phyloP scores from a whole-genome alignment of 2,797 vertebrate genomes.

The Pseudochirops cupreus region DNA sequence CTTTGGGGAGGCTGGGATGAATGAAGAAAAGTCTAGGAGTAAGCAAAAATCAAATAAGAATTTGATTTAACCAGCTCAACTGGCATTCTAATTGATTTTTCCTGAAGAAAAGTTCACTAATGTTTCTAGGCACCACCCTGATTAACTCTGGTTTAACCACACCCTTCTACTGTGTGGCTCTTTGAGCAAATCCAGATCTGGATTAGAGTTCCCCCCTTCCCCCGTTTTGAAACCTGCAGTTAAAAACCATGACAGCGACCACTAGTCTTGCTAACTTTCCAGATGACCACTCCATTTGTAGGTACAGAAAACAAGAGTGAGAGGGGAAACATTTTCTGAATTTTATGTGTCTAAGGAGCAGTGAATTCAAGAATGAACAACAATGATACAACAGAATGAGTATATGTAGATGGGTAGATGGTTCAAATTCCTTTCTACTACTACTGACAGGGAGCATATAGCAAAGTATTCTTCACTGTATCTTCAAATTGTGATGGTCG shows the following conservation, averaged over 20 bases:
- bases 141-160: conserved; percentile 63
- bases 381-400: not conserved
- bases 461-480: conserved; percentile 1
- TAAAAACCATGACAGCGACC: not conserved
- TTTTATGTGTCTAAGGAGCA: not conserved
- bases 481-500: not conserved
- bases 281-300: not conserved
- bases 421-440: not conserved
- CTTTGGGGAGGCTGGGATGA: conserved; percentile 59
- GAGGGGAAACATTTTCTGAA: not conserved
- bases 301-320: not conserved
- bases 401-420: not conserved
- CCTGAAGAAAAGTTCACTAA: conserved; percentile 14
- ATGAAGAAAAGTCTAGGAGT: conserved; percentile 70
- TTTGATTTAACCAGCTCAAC: conserved; percentile 63
- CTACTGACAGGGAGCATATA: not conserved
- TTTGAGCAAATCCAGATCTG: not conserved
- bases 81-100: conserved; percentile 60
- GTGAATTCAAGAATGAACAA: not conserved
- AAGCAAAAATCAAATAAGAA: conserved; percentile 68
- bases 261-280: not conserved
- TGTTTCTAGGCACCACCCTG: conserved; percentile 12
- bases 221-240: not conserved
- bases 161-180: not conserved
- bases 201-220: not conserved